phyloP scores from a whole-genome alignment of 2,113 vertebrate species.

The Cygnus buccinator region DNA sequence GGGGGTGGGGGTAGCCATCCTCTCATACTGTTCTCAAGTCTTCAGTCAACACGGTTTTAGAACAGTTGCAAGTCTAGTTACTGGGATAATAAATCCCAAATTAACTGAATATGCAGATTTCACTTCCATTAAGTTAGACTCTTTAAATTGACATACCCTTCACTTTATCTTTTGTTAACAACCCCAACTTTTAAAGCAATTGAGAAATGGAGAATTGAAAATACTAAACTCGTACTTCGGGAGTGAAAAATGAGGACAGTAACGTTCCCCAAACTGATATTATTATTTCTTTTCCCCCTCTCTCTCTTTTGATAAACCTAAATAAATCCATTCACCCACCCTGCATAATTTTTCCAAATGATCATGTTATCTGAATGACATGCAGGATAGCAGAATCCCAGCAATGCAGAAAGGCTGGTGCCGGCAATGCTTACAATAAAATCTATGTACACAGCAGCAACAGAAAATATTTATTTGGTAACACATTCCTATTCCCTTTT shows the following conservation, averaged over 20 bases:
- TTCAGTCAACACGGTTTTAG: constrained; percentile 73
- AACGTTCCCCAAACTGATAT: background rate
- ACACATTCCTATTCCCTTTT: constrained; percentile 36
- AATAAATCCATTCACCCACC: background rate
- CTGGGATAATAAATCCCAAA: constrained; percentile 81
- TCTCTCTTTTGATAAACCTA: background rate
- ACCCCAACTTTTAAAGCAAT: constrained; percentile 46
- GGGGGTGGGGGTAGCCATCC: constrained; percentile 77
- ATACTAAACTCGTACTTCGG: constrained; percentile 36
- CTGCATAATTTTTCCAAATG: constrained; percentile 2
- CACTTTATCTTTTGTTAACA: constrained; percentile 66
- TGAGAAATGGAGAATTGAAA: constrained; percentile 59
- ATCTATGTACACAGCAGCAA: constrained; percentile 46
- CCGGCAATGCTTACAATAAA: constrained; percentile 42
- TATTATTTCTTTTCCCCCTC: background rate
- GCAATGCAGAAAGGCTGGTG: constrained; percentile 19
- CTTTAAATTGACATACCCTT: constrained; percentile 72
- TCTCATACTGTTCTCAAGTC: constrained; percentile 74
- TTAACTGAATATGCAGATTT: constrained; percentile 73
- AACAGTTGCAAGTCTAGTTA: constrained; percentile 80
- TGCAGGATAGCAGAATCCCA: constrained; percentile 19
- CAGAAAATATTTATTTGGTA: constrained; percentile 55
- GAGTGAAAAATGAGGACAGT: constrained; percentile 24
- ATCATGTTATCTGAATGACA: constrained; percentile 34
- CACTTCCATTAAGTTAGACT: constrained; percentile 68